A percentile compares a stretch with the other conserved stretches of the same genome.
Evolutionary conservation across 2,888 invertebrate species (phyloP).

Genomic region (Nomada fabriciana): DNA sequence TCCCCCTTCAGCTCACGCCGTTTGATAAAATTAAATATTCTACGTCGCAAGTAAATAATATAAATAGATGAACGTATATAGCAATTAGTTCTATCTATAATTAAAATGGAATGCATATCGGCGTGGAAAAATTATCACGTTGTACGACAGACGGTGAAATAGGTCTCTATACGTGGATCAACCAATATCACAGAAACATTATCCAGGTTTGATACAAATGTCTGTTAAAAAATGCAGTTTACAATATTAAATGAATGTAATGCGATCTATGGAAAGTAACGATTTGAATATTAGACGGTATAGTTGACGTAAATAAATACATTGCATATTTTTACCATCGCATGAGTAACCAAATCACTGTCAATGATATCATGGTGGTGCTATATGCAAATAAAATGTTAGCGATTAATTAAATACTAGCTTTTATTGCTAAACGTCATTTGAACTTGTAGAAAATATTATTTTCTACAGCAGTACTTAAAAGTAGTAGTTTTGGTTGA

Average conservation of each 20-base stretch:
- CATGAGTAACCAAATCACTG: too few relatives aligned
- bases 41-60: background rate
- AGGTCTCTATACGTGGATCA: constrained; percentile 29
- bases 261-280: too few relatives aligned
- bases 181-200: background rate
- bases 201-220: constrained; percentile 34
- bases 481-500: too few relatives aligned
- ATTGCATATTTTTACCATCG: too few relatives aligned
- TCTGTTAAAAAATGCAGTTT: background rate
- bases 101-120: constrained; percentile 3
- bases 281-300: too few relatives aligned
- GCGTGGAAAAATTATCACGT: background rate
- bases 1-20: background rate
- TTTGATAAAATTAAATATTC: background rate
- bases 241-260: background rate
- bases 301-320: too few relatives aligned
- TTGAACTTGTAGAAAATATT: too few relatives aligned
- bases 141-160: constrained; percentile 40
- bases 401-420: too few relatives aligned
- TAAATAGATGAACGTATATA: constrained; percentile 25
- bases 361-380: too few relatives aligned
- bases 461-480: too few relatives aligned
- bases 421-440: too few relatives aligned
- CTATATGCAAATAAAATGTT: too few relatives aligned
- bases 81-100: background rate